Conservation (phyloP, 2,888 invertebrate genomes). For the Anthophora plumipes region DNA sequence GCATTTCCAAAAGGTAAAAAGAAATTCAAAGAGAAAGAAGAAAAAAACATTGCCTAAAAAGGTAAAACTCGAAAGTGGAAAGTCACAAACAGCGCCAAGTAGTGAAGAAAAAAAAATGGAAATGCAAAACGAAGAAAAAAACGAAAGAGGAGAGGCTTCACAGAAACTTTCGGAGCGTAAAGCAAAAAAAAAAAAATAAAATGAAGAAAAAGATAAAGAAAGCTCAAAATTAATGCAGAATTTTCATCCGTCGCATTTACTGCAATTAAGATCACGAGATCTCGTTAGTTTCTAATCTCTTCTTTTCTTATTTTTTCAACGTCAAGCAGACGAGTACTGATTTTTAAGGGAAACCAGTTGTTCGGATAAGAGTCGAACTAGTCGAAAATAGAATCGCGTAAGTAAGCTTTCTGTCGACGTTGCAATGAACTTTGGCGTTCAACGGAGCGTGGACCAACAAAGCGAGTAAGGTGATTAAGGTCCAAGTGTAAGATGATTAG, state of each 20-base stretch:
- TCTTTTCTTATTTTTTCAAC: not conserved
- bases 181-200: not conserved
- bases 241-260: not conserved
- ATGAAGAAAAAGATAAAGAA: not conserved
- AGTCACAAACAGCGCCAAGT: too few relatives aligned
- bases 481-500: slow-evolving; percentile 20
- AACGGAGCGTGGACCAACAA: slow-evolving; percentile 15
- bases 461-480: slow-evolving; percentile 26
- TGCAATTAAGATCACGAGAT: not conserved
- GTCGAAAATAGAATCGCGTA: slow-evolving; percentile 14
- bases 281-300: not conserved
- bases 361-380: slow-evolving; percentile 1
- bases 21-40: too few relatives aligned
- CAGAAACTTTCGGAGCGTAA: not conserved
- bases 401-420: slow-evolving; percentile 5
- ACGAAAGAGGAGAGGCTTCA: too few relatives aligned
- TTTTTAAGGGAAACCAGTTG: slow-evolving; percentile 1
- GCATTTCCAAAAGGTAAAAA: too few relatives aligned
- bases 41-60: too few relatives aligned
- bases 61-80: too few relatives aligned
- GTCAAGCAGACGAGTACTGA: not conserved
- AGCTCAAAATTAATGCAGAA: not conserved
- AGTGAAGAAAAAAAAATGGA: too few relatives aligned
- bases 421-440: slow-evolving; percentile 15
- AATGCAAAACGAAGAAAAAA: too few relatives aligned